Percentiles rank a stretch among this genome's conserved stretches.
These are phyloP conservation scores for Melanotaenia nigrans DNA, from an alignment of 2,797 vertebrate genomes.

Conservation along the genomic window DNA sequence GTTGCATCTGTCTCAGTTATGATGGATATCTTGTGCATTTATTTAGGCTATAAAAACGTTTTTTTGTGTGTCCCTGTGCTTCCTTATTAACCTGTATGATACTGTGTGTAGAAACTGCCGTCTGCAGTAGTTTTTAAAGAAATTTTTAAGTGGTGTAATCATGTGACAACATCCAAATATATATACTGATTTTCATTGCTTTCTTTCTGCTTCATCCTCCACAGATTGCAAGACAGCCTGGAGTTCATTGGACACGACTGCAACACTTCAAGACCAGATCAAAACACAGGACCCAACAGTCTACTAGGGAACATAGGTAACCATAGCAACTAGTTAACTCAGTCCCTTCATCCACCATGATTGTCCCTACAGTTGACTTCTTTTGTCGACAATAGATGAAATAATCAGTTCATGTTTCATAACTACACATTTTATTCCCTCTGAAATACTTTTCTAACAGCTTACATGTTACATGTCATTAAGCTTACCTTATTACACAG, in stretches of 20 bases:
- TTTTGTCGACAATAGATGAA: neutral
- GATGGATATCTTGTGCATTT: neutral
- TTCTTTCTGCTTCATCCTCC: slow-evolving; percentile 1
- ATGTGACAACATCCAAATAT: neutral
- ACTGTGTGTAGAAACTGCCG: neutral
- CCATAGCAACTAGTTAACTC: slow-evolving; percentile 1
- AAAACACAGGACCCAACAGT: slow-evolving; percentile 88
- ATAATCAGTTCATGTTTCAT: neutral
- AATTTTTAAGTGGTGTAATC: neutral
- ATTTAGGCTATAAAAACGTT: neutral
- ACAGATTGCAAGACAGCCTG: slow-evolving; percentile 96
- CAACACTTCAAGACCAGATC: slow-evolving; percentile 90
- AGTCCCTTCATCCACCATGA: neutral
- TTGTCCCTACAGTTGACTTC: neutral
- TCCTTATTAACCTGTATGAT: neutral
- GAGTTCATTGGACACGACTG: slow-evolving; percentile 96
- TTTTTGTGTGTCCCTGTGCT: neutral
- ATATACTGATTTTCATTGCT: neutral
- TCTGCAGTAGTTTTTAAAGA: neutral
- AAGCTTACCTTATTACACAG: neutral
- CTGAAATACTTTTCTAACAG: neutral
- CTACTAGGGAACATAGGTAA: slow-evolving; percentile 97
- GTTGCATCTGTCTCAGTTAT: slow-evolving; percentile 7
- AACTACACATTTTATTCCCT: neutral
- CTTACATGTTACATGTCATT: neutral